Conservation (phyloP, 2,113 vertebrate genomes). For the Peromyscus polionotus region DNA sequence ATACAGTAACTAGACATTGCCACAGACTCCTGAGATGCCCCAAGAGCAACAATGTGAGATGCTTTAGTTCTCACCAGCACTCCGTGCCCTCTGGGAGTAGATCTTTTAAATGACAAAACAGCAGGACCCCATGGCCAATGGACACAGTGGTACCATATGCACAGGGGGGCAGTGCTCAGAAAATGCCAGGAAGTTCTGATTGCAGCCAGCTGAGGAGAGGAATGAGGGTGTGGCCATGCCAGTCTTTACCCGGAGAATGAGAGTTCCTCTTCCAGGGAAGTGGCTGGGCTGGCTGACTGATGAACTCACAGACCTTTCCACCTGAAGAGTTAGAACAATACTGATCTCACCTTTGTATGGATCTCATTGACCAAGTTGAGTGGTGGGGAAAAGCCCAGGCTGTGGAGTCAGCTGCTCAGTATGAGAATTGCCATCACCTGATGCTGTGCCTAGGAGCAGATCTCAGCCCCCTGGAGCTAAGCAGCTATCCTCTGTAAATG, state of each 20-base stretch:
- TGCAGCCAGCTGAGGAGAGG: not conserved
- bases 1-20: not conserved
- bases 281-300: not conserved
- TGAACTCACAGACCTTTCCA: not conserved
- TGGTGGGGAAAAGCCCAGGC: not conserved
- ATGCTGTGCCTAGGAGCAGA: too few species aligned
- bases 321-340: not conserved
- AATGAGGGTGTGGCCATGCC: not conserved
- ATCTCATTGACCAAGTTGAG: not conserved
- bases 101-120: not conserved
- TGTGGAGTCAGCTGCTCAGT: not conserved
- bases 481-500: not conserved
- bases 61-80: not conserved
- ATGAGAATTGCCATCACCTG: not conserved
- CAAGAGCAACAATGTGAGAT: not conserved
- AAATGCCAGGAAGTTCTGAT: not conserved
- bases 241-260: not conserved
- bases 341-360: not conserved
- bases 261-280: not conserved
- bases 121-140: not conserved
- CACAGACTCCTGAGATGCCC: not conserved
- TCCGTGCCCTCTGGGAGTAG: not conserved
- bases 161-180: not conserved
- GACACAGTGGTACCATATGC: not conserved
- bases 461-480: not conserved